Percentiles rank a stretch among this genome's conserved stretches.
These are phyloP conservation scores for Gopherus evgoodei DNA, from an alignment of 2,113 vertebrate species.

Conservation along the genomic window DNA sequence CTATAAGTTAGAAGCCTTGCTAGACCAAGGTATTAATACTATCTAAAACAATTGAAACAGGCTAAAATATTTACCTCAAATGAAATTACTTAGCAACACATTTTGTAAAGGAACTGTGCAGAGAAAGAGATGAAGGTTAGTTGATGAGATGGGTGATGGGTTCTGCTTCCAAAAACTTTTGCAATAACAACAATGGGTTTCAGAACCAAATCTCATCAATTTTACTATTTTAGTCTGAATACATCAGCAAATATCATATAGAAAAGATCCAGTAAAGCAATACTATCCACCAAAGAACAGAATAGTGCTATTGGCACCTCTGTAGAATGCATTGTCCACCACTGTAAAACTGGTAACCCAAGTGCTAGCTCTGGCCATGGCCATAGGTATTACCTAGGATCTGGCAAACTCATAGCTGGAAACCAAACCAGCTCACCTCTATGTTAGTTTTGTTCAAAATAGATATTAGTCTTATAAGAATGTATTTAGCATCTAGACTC, in stretches of 20 bases:
- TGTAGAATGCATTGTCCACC: too few relatives aligned
- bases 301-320: background rate
- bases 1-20: background rate
- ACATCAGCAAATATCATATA: background rate
- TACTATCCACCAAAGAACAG: background rate
- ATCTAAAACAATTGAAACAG: background rate
- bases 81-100: background rate
- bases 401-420: too few relatives aligned
- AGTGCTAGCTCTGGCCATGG: too few relatives aligned
- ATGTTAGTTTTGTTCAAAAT: too few relatives aligned
- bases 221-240: background rate
- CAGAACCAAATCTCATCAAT: background rate
- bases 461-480: too few relatives aligned
- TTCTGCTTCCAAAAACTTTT: background rate
- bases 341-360: too few relatives aligned
- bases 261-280: background rate
- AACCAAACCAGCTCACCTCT: too few relatives aligned
- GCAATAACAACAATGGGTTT: background rate
- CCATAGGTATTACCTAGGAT: too few relatives aligned
- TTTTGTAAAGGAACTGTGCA: background rate
- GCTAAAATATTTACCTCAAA: background rate
- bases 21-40: background rate
- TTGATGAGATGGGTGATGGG: fast-evolving
- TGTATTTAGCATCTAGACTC: too few relatives aligned
- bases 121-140: background rate